Evolutionary conservation across 2,888 invertebrate species (phyloP).

Genomic region (Caenorhabditis sp.): DNA sequence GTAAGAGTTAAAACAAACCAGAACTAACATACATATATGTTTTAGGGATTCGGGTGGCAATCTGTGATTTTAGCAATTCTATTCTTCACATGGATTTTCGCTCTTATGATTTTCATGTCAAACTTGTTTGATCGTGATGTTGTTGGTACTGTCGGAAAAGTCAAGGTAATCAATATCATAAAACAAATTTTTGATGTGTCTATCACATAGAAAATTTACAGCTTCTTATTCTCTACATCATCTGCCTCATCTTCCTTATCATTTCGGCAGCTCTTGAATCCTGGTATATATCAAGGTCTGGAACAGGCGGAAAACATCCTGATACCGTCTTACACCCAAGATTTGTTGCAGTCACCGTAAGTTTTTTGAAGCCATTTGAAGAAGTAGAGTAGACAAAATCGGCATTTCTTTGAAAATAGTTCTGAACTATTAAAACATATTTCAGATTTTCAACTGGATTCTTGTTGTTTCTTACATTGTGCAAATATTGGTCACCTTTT

Average conservation of each 20-base stretch:
- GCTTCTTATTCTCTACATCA: slow-evolving; percentile 49
- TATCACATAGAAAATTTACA: slow-evolving; percentile 7
- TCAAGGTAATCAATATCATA: slow-evolving; percentile 31
- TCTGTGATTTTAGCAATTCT: slow-evolving; percentile 50
- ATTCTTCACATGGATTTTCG: slow-evolving; percentile 56
- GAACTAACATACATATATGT: too few relatives aligned
- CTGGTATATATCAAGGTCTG: slow-evolving; percentile 45
- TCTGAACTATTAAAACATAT: neutral
- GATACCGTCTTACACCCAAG: slow-evolving; percentile 43
- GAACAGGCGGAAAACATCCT: slow-evolving; percentile 23
- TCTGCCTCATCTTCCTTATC: slow-evolving; percentile 43
- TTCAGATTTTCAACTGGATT: slow-evolving; percentile 61
- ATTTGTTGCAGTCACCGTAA: slow-evolving; percentile 54
- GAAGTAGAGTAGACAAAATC: too few relatives aligned
- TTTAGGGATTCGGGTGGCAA: slow-evolving; percentile 56
- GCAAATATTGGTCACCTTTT: slow-evolving; percentile 46
- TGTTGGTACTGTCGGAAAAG: slow-evolving; percentile 52
- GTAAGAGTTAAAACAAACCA: too few relatives aligned
- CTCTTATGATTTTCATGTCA: slow-evolving; percentile 44
- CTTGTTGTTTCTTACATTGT: slow-evolving; percentile 54
- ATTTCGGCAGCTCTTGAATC: slow-evolving; percentile 51
- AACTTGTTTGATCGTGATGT: slow-evolving; percentile 54
- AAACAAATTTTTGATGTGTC: neutral
- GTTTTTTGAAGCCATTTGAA: too few relatives aligned
- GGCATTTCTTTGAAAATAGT: too few relatives aligned